phyloP scores from a whole-genome alignment of 2,888 invertebrate species.

The Orthonychiurus folsomi region DNA sequence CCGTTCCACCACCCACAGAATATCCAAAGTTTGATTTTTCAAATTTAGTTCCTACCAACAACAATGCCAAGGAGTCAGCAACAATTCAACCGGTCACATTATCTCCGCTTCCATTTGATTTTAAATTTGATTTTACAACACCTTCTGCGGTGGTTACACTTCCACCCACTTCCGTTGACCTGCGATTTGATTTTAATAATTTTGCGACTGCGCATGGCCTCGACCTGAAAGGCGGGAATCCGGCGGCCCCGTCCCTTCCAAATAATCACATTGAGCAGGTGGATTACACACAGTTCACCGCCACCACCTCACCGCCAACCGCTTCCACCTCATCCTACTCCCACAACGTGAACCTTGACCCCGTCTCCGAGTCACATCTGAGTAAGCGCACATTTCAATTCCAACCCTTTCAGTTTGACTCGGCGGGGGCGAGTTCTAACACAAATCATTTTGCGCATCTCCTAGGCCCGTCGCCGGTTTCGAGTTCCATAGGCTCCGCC shows the following conservation, averaged over 20 bases:
- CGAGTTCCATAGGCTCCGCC: slow-evolving; percentile 24
- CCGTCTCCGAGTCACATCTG: neutral
- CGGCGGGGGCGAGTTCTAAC: slow-evolving; percentile 12
- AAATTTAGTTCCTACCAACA: neutral
- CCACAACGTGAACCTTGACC: neutral
- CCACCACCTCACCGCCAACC: no score
- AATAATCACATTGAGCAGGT: neutral
- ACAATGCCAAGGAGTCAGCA: neutral
- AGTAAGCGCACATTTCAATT: neutral
- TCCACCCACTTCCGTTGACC: neutral
- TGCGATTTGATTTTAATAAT: neutral
- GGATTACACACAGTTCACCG: neutral
- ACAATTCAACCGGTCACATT: neutral
- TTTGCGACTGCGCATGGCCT: neutral
- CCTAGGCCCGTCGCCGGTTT: slow-evolving; percentile 19
- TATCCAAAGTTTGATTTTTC: neutral
- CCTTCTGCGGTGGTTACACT: neutral
- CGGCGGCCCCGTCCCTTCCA: neutral
- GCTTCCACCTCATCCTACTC: neutral
- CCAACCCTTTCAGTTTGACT: neutral
- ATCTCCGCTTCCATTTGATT: neutral
- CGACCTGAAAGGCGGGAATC: neutral
- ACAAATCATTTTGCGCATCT: slow-evolving; percentile 34
- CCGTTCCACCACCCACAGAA: neutral
- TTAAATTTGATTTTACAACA: neutral